A percentile compares a stretch with the other conserved stretches of the same genome.
phyloP scores from a whole-genome alignment of 2,113 vertebrate species.

The Lepisosteus osseus region DNA sequence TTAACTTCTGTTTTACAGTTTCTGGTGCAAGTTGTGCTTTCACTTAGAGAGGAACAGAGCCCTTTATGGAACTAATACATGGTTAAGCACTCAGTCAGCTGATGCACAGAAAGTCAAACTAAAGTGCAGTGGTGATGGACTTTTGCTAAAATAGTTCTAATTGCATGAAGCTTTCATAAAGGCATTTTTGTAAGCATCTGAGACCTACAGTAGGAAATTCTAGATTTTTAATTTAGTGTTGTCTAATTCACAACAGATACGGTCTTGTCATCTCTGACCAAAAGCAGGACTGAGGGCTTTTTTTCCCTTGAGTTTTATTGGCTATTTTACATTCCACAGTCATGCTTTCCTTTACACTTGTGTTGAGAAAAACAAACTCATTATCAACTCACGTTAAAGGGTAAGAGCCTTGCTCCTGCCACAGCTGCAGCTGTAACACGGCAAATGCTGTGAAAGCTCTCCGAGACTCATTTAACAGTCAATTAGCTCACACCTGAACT shows the following conservation, averaged over 20 bases:
- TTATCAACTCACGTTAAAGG: constrained; percentile 8
- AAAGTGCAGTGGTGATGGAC: no score
- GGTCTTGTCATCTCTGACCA: no score
- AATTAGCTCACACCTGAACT: constrained; percentile 64
- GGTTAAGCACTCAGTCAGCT: no score
- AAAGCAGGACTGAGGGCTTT: no score
- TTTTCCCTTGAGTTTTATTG: neutral
- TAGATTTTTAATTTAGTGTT: neutral
- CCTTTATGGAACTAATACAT: no score
- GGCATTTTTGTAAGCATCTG: neutral
- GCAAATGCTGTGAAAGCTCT: constrained; percentile 7
- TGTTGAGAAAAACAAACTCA: constrained; percentile 7
- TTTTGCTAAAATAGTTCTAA: no score
- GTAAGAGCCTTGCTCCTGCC: constrained; percentile 15
- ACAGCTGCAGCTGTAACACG: constrained; percentile 31
- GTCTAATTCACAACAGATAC: no score
- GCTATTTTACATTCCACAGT: constrained; percentile 2
- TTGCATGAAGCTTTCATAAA: neutral
- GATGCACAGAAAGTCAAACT: no score
- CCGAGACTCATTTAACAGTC: constrained; percentile 60
- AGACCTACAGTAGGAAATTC: neutral
- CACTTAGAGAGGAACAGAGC: no score
- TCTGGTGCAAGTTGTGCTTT: no score
- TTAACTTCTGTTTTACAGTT: no score
- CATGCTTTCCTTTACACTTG: constrained; percentile 12